These are phyloP conservation scores for Hemibagrus wyckioides DNA, from an alignment of 2,113 vertebrate genomes.

Conservation along the genomic window DNA sequence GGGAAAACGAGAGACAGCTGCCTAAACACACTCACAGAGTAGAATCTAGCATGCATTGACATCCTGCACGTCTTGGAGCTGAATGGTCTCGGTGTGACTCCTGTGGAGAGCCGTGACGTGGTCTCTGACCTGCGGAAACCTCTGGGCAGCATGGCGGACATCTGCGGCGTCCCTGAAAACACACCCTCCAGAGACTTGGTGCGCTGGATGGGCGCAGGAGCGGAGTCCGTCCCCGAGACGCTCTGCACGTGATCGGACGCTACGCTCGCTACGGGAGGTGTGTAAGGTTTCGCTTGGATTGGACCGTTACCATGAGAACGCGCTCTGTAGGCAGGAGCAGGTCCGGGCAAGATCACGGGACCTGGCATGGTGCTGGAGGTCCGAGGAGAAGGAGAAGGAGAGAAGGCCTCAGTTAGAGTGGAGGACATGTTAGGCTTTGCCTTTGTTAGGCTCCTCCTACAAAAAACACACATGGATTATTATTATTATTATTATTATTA, in stretches of 20 bases:
- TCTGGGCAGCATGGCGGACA: slow-evolving; percentile 87
- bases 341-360: not conserved
- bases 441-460: slow-evolving; percentile 32
- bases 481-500: too few species aligned
- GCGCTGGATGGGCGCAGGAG: slow-evolving; percentile 55
- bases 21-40: slow-evolving; percentile 76
- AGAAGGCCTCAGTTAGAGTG: slow-evolving; percentile 52
- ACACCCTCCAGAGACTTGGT: slow-evolving; percentile 55
- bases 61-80: slow-evolving; percentile 79
- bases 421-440: slow-evolving; percentile 49
- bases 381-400: slow-evolving; percentile 7
- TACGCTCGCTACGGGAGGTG: not conserved
- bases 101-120: slow-evolving; percentile 82
- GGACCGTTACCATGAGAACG: not conserved
- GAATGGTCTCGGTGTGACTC: slow-evolving; percentile 89
- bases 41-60: slow-evolving; percentile 79
- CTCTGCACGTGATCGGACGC: not conserved
- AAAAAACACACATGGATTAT: not conserved
- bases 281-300: too few species aligned
- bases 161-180: slow-evolving; percentile 60
- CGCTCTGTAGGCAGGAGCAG: not conserved
- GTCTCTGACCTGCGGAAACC: slow-evolving; percentile 84
- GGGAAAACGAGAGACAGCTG: not conserved
- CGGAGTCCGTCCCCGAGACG: slow-evolving; percentile 9
- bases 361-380: slow-evolving; percentile 30